A percentile compares a stretch with the other conserved stretches of the same genome.
These are phyloP conservation scores for Trematocara macrostoma DNA, from an alignment of 2,113 vertebrate species.

Conservation along the genomic window DNA sequence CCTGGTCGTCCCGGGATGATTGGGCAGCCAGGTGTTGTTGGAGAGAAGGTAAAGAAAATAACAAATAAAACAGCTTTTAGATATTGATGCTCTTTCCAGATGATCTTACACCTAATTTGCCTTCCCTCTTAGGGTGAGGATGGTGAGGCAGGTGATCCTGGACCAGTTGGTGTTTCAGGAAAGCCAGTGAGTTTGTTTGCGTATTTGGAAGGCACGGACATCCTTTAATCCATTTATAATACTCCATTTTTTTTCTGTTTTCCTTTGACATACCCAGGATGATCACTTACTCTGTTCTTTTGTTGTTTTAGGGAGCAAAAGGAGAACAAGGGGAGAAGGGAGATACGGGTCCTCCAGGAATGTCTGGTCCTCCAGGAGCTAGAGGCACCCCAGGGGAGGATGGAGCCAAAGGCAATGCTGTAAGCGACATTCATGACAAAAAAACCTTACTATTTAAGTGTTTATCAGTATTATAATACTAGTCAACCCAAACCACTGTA, in stretches of 20 bases:
- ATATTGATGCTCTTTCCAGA: neutral
- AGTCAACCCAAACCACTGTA: neutral
- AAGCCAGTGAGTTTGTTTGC: constrained; percentile 42
- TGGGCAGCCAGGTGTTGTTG: constrained; percentile 85
- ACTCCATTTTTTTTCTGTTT: neutral
- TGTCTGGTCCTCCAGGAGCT: constrained; percentile 87
- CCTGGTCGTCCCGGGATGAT: constrained; percentile 68
- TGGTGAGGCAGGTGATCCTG: constrained; percentile 72
- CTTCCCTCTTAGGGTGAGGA: constrained; percentile 69
- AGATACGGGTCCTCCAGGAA: constrained; percentile 84
- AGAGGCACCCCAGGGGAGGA: constrained; percentile 90
- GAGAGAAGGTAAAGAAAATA: constrained; percentile 82
- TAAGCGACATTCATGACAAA: constrained; percentile 49
- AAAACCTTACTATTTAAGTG: neutral
- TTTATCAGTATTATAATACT: neutral
- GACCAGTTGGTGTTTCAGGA: constrained; percentile 63
- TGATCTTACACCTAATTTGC: neutral
- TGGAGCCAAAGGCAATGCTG: constrained; percentile 89
- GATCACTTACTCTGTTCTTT: neutral
- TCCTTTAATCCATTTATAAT: neutral
- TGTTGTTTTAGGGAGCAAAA: constrained; percentile 71
- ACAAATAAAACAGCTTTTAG: neutral
- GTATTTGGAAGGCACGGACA: neutral
- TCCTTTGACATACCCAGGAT: neutral
- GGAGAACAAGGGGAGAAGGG: constrained; percentile 95